Evolutionary conservation across 2,888 invertebrate species (phyloP), one percentile per base, ranked within the genome.

Genomic region (Helobdella robusta): DNA sequence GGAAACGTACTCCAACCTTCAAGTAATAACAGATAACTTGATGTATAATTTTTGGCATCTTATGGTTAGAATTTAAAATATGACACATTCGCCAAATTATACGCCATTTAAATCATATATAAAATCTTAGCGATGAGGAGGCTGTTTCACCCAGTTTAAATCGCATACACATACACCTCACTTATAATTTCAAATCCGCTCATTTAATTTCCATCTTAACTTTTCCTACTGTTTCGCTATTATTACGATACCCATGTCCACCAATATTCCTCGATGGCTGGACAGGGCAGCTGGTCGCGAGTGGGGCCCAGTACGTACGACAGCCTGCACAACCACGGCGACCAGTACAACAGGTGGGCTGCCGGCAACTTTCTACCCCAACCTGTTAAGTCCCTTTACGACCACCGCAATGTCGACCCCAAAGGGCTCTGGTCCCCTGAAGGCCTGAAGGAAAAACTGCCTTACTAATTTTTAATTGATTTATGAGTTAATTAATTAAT

Each of bases 1-100:
- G 11, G 70, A 70, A 28, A 70, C 70, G 20, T 70, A 70, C 60
- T 68, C 68, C 34, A 70, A 70, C 50, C 64, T 70, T 25, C 62
- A 62, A 20, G 62, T 62, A 1, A n/a, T 25, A 30, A 1, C n/a
- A n/a, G n/a, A n/a, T n/a, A n/a, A n/a, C n/a, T n/a, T n/a, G n/a
- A n/a, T n/a, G n/a, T n/a, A n/a, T n/a, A n/a, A n/a, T n/a, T n/a
- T n/a, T n/a, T n/a, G n/a, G n/a, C n/a, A n/a, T n/a, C n/a, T n/a
- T n/a, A n/a, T n/a, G n/a, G n/a, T n/a, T n/a, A n/a, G n/a, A n/a
- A n/a, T n/a, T n/a, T n/a, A n/a, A n/a, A n/a, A n/a, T n/a, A n/a
- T n/a, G n/a, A n/a, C n/a, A n/a, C n/a, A n/a, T n/a, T n/a, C n/a
- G n/a, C n/a, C n/a, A n/a, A n/a, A n/a, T n/a, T n/a, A n/a, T n/a